Conservation (phyloP, 2,888 invertebrate species). For the Tetragonisca angustula region DNA sequence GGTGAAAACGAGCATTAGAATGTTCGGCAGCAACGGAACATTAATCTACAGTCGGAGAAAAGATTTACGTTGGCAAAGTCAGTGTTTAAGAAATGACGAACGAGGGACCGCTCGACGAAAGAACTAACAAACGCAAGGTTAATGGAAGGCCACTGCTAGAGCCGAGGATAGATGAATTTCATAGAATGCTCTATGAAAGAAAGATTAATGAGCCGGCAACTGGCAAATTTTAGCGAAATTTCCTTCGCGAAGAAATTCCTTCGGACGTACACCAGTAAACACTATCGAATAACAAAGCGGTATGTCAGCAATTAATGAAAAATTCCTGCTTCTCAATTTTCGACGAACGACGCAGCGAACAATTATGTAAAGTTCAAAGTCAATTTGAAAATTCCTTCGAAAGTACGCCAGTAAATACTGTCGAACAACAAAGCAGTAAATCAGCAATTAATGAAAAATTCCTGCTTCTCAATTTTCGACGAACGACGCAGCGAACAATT, state of each 20-base stretch:
- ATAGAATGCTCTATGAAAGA: background rate
- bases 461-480: background rate
- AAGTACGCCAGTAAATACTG: too few species aligned
- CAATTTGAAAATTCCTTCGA: too few species aligned
- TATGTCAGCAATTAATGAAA: background rate
- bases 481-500: background rate
- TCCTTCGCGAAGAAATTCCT: too few species aligned
- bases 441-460: background rate
- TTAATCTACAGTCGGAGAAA: too few species aligned
- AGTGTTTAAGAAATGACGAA: constrained; percentile 1
- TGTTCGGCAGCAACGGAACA: too few species aligned
- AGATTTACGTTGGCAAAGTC: too few species aligned
- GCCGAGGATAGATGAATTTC: background rate
- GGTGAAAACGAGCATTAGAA: too few species aligned
- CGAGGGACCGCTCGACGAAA: background rate
- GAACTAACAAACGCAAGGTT: constrained; percentile 2
- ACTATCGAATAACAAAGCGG: background rate
- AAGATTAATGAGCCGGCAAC: constrained; percentile 24
- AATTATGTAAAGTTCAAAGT: background rate
- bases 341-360: background rate
- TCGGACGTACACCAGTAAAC: too few species aligned
- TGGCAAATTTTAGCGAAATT: background rate
- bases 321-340: background rate
- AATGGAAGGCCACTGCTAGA: background rate
- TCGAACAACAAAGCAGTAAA: background rate